These are phyloP conservation scores for Rhopalosiphum nymphaeae DNA, from an alignment of 2,888 invertebrate genomes.

Conservation along the genomic window DNA sequence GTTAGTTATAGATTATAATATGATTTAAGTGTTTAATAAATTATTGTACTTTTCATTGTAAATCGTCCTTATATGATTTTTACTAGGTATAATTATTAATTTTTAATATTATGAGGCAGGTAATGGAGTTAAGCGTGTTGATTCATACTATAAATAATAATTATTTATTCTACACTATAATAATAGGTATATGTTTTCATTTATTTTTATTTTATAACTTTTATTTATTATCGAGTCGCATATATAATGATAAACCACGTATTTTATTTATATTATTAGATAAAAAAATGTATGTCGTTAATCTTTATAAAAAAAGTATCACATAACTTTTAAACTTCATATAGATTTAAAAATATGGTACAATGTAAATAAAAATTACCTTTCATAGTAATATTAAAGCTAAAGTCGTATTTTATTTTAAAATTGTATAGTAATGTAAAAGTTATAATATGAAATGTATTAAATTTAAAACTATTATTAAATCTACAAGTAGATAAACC, in stretches of 20 bases:
- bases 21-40: neutral
- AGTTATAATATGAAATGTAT: neutral
- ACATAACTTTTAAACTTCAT: slow-evolving; percentile 16
- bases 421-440: neutral
- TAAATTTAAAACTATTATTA: neutral
- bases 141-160: neutral
- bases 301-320: slow-evolving; percentile 16
- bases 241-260: slow-evolving; percentile 2
- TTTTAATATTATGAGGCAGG: neutral
- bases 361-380: slow-evolving; percentile 4
- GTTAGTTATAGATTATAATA: neutral
- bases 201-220: neutral
- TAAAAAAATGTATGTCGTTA: neutral
- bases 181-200: neutral
- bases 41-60: neutral
- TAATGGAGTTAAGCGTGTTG: neutral
- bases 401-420: neutral
- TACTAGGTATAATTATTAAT: neutral
- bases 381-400: neutral
- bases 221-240: neutral
- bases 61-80: neutral
- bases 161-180: neutral
- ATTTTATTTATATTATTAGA: neutral
- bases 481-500: neutral
- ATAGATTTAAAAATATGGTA: neutral